A percentile compares a stretch with the other conserved stretches of the same genome.
Evolutionary conservation across 1,140 invertebrate genomes (phyloP).

Genomic region (Bombus huntii): DNA sequence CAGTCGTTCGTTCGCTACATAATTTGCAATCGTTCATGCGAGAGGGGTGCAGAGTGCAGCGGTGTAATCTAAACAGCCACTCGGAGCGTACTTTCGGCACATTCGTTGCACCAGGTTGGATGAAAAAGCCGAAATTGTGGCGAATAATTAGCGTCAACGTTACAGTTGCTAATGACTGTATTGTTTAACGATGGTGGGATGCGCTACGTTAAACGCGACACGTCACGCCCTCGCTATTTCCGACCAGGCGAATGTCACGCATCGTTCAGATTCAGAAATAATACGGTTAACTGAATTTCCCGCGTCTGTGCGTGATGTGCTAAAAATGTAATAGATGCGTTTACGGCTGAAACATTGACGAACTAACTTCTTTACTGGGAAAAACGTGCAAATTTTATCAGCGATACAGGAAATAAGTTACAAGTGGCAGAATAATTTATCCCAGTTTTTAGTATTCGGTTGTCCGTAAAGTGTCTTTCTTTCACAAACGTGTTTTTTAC

Average conservation of each 20-base stretch:
- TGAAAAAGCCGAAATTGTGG: slow-evolving; percentile 8
- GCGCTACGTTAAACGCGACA: neutral
- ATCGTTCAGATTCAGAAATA: neutral
- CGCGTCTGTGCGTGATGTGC: neutral
- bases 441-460: no score
- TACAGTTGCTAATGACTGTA: slow-evolving; percentile 1
- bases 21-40: neutral
- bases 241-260: neutral
- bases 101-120: neutral
- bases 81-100: neutral
- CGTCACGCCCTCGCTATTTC: neutral
- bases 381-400: neutral
- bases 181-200: neutral
- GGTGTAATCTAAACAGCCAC: slow-evolving; percentile 17
- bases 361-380: neutral
- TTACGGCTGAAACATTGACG: neutral
- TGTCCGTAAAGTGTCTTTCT: no score
- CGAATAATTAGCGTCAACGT: slow-evolving; percentile 5
- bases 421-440: no score
- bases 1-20: neutral
- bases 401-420: no score
- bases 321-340: neutral
- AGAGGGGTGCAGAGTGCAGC: no score
- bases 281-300: neutral
- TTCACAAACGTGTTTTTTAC: no score